These are phyloP conservation scores for Megalops cyprinoides DNA, from an alignment of 2,797 vertebrate species.

Conservation along the genomic window DNA sequence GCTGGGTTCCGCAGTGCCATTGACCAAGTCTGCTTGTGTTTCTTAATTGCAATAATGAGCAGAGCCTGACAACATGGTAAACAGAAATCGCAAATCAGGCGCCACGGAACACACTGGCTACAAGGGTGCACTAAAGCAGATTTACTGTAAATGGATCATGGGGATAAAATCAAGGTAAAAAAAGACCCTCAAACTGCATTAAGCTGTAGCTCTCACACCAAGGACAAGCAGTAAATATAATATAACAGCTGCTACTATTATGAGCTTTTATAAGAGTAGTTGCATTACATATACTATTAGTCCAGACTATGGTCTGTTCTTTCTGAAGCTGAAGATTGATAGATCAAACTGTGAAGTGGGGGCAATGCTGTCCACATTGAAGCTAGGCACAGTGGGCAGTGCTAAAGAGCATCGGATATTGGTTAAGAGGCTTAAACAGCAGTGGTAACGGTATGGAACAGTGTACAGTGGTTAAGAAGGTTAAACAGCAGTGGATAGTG, in stretches of 20 bases:
- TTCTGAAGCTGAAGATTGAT: too few relatives aligned
- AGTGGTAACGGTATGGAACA: too few relatives aligned
- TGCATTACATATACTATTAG: neutral
- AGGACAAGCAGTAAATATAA: constrained; percentile 1
- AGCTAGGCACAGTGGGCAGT: too few relatives aligned
- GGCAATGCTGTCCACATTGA: too few relatives aligned
- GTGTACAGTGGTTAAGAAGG: too few relatives aligned
- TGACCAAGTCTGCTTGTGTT: constrained; percentile 38
- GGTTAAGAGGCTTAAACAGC: too few relatives aligned
- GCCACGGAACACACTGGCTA: neutral
- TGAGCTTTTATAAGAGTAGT: neutral
- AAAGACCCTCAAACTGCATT: neutral
- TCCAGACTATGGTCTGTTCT: too few relatives aligned
- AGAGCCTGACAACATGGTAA: constrained; percentile 57
- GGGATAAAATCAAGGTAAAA: constrained; percentile 10
- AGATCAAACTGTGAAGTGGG: too few relatives aligned
- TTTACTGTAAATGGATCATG: constrained; percentile 7
- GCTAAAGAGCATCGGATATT: too few relatives aligned
- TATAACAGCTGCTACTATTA: neutral
- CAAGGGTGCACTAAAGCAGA: neutral
- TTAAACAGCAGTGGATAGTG: too few relatives aligned
- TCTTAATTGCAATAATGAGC: constrained; percentile 70
- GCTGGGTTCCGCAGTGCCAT: constrained; percentile 52
- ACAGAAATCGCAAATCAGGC: neutral
- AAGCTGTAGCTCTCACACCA: neutral